Conservation (phyloP, 2,113 vertebrate species). For the Burhinus bistriatus region DNA sequence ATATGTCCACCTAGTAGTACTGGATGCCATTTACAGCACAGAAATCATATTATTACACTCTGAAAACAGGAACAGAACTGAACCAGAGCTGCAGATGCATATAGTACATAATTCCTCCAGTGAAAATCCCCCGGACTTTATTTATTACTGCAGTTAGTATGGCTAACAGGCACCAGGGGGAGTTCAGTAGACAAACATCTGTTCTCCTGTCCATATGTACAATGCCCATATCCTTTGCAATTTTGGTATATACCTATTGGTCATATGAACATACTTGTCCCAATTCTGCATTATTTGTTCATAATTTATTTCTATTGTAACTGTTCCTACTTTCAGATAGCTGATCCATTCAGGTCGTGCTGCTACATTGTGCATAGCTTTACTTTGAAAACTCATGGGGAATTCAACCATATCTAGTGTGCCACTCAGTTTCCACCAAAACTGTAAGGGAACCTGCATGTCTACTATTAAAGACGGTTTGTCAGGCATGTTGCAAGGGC, state of each 20-base stretch:
- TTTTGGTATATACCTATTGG: neutral
- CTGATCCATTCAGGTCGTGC: neutral
- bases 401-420: neutral
- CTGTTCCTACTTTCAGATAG: neutral
- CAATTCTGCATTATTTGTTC: neutral
- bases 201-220: accelerated
- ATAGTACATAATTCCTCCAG: neutral
- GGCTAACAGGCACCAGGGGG: neutral
- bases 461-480: neutral
- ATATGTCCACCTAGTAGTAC: neutral
- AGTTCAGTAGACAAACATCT: neutral
- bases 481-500: neutral
- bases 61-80: neutral
- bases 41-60: neutral
- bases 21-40: neutral
- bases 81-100: neutral
- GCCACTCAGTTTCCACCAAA: neutral
- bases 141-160: neutral
- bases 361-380: neutral
- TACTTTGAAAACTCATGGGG: neutral
- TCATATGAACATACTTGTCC: neutral
- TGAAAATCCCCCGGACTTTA: neutral
- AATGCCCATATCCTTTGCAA: neutral
- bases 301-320: neutral
- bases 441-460: neutral